phyloP scores from a whole-genome alignment of 2,113 vertebrate species.

The Mungos mungo region DNA sequence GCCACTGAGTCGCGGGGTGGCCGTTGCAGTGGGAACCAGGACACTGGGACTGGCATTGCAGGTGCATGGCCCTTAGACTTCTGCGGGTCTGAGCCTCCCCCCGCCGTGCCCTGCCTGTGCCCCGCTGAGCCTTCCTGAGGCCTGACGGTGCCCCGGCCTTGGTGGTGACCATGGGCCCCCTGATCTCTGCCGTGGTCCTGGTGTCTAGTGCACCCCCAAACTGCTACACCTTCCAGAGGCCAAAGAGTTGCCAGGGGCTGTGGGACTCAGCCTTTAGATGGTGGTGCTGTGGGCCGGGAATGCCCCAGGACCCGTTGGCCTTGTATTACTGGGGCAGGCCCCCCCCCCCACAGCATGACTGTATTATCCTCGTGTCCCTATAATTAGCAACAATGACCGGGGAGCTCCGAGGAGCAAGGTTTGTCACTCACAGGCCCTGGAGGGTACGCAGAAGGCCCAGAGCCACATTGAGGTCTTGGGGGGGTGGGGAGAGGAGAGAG shows the following conservation, averaged over 20 bases:
- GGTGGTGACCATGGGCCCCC: neutral
- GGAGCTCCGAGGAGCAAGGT: neutral
- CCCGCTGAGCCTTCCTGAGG: neutral
- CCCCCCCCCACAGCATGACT: neutral
- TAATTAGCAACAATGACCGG: neutral
- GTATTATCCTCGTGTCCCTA: too few relatives aligned
- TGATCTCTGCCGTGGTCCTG: neutral
- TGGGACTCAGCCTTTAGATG: neutral
- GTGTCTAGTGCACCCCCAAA: too few relatives aligned
- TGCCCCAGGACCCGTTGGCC: accelerated
- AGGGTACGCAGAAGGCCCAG: neutral
- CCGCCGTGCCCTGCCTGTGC: neutral
- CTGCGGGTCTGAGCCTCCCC: too few relatives aligned
- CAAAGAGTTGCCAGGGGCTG: too few relatives aligned
- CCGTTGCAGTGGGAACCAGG: neutral
- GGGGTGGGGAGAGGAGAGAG: too few relatives aligned
- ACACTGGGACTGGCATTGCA: accelerated
- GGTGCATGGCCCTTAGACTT: neutral
- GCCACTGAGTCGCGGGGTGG: neutral
- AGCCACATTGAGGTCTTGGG: neutral
- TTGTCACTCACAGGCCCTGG: neutral
- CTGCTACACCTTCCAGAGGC: too few relatives aligned
- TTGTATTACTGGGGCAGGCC: too few relatives aligned
- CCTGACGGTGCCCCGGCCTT: neutral
- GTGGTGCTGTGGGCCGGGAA: too few relatives aligned